These are phyloP conservation scores for Scaptodrosophila lebanonensis DNA, from an alignment of 1,140 invertebrate species.

Conservation along the genomic window DNA sequence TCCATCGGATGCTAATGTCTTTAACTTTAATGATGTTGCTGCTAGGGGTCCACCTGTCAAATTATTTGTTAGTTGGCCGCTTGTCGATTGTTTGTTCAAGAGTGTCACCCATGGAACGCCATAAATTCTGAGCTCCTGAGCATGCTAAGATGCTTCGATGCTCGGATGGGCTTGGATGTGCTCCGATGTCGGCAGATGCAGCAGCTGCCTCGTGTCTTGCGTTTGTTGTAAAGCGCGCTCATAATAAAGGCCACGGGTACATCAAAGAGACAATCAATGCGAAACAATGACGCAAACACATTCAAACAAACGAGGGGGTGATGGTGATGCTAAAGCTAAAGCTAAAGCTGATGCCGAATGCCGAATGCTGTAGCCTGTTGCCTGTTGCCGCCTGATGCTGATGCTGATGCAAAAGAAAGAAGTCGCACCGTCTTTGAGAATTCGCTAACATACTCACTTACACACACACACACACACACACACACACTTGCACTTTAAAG, in stretches of 20 bases:
- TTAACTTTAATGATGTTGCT: slow-evolving; percentile 22
- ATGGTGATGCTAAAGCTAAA: too few species aligned
- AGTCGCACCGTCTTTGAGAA: slow-evolving; percentile 14
- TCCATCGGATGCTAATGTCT: too few species aligned
- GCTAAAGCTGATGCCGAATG: too few species aligned
- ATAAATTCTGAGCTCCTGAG: slow-evolving; percentile 42
- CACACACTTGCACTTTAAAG: not conserved
- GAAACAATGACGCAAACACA: slow-evolving; percentile 38
- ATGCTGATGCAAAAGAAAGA: slow-evolving; percentile 15
- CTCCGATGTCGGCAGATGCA: too few species aligned
- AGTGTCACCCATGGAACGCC: slow-evolving; percentile 42
- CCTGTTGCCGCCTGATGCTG: too few species aligned
- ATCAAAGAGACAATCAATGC: slow-evolving; percentile 56
- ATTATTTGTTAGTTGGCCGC: slow-evolving; percentile 15
- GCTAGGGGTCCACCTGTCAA: slow-evolving; percentile 24
- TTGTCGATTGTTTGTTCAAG: slow-evolving; percentile 37
- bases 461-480: not conserved
- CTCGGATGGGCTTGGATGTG: not conserved
- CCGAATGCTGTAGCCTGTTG: too few species aligned
- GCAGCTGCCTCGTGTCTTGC: not conserved
- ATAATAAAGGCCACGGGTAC: slow-evolving; percentile 44
- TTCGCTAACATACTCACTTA: slow-evolving; percentile 4
- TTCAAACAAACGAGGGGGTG: too few species aligned
- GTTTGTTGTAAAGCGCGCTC: too few species aligned
- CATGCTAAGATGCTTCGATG: not conserved